phyloP scores from a whole-genome alignment of 2,888 invertebrate genomes.

The Melanchra persicariae region DNA sequence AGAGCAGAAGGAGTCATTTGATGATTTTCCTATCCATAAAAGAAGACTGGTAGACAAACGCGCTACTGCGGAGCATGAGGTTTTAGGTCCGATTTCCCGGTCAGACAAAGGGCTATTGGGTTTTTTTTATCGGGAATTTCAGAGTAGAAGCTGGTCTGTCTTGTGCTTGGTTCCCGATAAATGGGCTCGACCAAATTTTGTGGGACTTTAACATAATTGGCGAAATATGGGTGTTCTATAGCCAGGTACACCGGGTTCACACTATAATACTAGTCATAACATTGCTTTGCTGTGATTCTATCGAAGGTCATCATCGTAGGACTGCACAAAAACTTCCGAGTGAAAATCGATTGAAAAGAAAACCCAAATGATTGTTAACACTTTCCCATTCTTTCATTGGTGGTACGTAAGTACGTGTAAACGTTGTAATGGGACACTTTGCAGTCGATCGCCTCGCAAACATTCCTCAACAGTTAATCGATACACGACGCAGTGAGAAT shows the following conservation, averaged over 20 bases:
- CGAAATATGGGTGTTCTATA: not conserved
- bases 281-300: not conserved
- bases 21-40: too few species aligned
- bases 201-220: not conserved
- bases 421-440: conserved; percentile 19
- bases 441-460: conserved; percentile 37
- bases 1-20: too few species aligned
- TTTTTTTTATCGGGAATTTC: too few species aligned
- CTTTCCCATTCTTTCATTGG: conserved; percentile 24
- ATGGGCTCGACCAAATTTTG: not conserved
- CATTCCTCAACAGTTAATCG: conserved; percentile 53
- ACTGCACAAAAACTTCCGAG: not conserved
- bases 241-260: not conserved
- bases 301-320: too few species aligned
- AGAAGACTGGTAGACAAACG: too few species aligned
- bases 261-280: too few species aligned
- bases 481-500: conserved; percentile 39
- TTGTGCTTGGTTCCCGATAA: too few species aligned
- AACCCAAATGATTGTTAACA: conserved; percentile 27
- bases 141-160: too few species aligned
- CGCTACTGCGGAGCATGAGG: too few species aligned
- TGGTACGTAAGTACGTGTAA: conserved; percentile 25
- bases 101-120: too few species aligned
- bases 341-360: conserved; percentile 8
- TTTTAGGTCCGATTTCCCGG: too few species aligned